phyloP scores from a whole-genome alignment of 2,113 vertebrate species.

The Oophaga pumilio region DNA sequence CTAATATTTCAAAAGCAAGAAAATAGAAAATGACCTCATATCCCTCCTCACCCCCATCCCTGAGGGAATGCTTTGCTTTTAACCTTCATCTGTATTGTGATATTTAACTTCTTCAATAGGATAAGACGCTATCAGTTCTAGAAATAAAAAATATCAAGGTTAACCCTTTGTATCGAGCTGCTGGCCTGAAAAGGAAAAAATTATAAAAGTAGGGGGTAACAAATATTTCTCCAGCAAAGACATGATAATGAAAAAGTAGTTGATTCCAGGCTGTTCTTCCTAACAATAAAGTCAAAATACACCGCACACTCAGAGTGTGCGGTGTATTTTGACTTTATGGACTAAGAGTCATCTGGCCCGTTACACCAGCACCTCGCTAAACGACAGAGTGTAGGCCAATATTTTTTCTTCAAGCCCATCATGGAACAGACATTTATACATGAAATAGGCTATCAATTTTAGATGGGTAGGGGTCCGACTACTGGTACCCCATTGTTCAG shows the following conservation, averaged over 20 bases:
- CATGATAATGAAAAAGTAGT: neutral
- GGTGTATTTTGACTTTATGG: too few relatives aligned
- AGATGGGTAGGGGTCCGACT: too few relatives aligned
- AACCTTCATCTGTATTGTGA: conserved; percentile 52
- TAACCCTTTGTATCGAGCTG: neutral
- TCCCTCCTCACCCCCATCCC: conserved; percentile 43
- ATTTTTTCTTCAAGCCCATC: too few relatives aligned
- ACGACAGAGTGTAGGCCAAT: too few relatives aligned
- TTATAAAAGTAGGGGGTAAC: neutral
- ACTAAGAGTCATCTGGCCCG: too few relatives aligned
- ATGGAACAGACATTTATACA: too few relatives aligned
- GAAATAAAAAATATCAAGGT: conserved; percentile 22
- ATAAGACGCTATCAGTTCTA: neutral
- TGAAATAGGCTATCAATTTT: too few relatives aligned
- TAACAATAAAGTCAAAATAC: too few relatives aligned
- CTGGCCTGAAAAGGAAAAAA: neutral
- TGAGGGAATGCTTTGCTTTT: conserved; percentile 37
- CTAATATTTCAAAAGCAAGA: conserved; percentile 56
- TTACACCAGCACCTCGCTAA: too few relatives aligned
- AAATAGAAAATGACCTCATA: conserved; percentile 58
- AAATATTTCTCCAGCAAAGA: neutral
- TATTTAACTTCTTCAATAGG: conserved; percentile 41
- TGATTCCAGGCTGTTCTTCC: neutral
- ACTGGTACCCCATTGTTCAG: too few relatives aligned
- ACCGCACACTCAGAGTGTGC: too few relatives aligned